phyloP scores from a whole-genome alignment of 2,113 vertebrate genomes.

The Lycaon pictus region DNA sequence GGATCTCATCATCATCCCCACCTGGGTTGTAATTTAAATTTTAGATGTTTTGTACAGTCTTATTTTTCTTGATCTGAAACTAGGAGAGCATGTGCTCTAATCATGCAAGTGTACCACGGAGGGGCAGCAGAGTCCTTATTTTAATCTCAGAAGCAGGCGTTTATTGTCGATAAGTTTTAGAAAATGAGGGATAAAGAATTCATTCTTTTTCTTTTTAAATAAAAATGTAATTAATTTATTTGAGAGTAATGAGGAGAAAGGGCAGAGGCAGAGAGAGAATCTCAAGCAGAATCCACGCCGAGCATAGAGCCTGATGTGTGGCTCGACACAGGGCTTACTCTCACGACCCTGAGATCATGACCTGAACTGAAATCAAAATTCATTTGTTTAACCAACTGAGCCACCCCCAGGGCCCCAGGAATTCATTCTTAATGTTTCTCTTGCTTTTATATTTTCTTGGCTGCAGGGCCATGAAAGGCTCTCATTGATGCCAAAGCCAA shows the following conservation, averaged over 20 bases:
- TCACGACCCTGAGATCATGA: background rate
- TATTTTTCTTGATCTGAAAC: background rate
- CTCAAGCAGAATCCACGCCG: background rate
- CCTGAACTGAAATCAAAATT: background rate
- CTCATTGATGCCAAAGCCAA: background rate
- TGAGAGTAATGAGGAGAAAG: background rate
- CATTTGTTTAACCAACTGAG: background rate
- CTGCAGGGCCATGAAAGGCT: background rate
- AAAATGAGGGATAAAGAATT: background rate
- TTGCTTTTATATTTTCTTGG: constrained; percentile 23
- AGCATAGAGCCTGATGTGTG: background rate
- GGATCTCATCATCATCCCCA: background rate
- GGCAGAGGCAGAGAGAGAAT: background rate
- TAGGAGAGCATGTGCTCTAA: background rate
- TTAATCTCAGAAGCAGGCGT: background rate
- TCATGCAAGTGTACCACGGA: background rate
- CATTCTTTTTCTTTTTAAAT: background rate
- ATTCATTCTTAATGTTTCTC: constrained; percentile 27
- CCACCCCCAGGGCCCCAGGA: background rate
- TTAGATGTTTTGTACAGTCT: background rate
- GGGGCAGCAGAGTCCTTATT: background rate
- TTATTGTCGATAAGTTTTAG: background rate
- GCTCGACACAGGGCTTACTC: background rate
- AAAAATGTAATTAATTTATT: background rate
- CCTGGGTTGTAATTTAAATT: background rate